Conservation (phyloP, 92 coral and sea anemone species). For the Zoanthus sansibaricus region DNA sequence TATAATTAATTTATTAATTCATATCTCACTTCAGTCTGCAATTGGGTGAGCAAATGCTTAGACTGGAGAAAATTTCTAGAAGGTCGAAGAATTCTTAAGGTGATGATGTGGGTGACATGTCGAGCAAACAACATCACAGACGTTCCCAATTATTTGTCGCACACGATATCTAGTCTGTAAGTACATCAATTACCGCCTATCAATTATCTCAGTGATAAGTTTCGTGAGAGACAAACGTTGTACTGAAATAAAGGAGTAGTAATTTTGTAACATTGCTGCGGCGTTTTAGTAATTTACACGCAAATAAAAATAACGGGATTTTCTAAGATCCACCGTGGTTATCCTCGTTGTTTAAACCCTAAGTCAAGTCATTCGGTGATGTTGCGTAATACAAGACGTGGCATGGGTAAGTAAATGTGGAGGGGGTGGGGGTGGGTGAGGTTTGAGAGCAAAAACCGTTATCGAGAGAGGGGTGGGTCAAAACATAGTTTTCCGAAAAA, state of each 20-base stretch:
- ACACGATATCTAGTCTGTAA: slow-evolving; percentile 69
- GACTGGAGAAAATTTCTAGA: slow-evolving; percentile 73
- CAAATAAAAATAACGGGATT: no score
- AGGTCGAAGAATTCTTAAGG: slow-evolving; percentile 32
- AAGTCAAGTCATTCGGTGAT: no score
- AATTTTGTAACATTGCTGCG: not conserved
- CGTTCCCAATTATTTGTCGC: slow-evolving; percentile 78
- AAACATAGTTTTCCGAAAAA: no score
- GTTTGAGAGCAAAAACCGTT: no score
- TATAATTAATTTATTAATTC: not conserved
- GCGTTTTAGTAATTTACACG: no score
- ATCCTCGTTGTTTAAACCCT: no score
- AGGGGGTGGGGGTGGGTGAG: no score
- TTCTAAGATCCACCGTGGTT: no score
- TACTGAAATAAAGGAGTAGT: not conserved
- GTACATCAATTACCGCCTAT: slow-evolving; percentile 31
- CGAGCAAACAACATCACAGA: slow-evolving; percentile 51
- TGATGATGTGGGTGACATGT: slow-evolving; percentile 58
- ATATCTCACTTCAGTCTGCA: slow-evolving; percentile 60
- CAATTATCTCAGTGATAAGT: not conserved
- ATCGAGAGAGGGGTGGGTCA: no score
- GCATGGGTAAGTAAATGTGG: no score
- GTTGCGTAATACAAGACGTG: no score
- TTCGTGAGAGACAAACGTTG: not conserved
- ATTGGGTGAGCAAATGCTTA: slow-evolving; percentile 74